Percentiles rank a stretch among this genome's conserved stretches.
phyloP scores from a whole-genome alignment of 23 tunicate genomes.

The Ciona savignyi region DNA sequence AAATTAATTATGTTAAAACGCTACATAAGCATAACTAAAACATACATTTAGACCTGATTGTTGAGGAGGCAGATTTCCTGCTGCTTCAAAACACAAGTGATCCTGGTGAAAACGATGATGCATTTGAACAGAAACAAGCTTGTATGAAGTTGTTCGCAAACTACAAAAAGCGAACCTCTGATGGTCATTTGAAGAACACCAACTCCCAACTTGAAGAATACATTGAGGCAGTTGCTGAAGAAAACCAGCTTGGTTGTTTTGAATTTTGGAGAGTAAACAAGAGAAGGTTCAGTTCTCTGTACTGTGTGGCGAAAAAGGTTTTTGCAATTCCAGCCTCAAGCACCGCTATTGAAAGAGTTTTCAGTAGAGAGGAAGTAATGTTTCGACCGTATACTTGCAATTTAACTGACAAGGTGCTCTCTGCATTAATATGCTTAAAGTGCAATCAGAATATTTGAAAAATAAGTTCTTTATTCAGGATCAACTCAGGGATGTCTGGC shows the following conservation, averaged over 20 bases:
- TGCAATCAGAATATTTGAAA: too few species aligned
- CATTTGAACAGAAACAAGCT: neutral
- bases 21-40: too few species aligned
- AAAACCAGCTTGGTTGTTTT: neutral
- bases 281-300: neutral
- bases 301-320: constrained; percentile 1
- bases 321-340: too few species aligned
- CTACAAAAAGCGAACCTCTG: neutral
- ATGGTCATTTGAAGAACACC: neutral
- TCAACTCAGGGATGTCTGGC: too few species aligned
- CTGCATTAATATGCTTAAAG: too few species aligned
- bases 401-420: too few species aligned
- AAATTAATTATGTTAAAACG: too few species aligned
- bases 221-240: neutral
- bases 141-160: constrained; percentile 1
- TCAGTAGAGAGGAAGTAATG: too few species aligned
- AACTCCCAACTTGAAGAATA: neutral
- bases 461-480: too few species aligned
- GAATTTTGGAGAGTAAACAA: neutral
- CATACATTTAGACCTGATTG: neutral
- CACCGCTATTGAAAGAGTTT: too few species aligned
- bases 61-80: constrained; percentile 1
- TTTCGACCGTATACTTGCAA: too few species aligned
- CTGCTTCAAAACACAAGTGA: neutral
- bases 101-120: neutral